Conservation (phyloP, 2,797 vertebrate genomes). For the Yasuhikotakia modesta region DNA sequence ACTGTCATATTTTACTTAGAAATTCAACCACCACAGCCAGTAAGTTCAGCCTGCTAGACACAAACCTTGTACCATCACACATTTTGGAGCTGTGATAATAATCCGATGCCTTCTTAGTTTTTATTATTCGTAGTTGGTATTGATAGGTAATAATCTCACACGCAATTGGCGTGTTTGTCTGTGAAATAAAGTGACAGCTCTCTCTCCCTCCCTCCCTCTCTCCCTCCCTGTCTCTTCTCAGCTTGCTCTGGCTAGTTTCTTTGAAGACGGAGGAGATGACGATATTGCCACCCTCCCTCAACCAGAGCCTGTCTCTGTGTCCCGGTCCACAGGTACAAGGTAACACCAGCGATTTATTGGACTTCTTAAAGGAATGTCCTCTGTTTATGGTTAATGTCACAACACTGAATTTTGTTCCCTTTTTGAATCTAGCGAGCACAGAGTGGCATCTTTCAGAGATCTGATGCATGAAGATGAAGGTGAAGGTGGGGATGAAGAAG, state of each 20-base stretch:
- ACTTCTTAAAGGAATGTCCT: not conserved
- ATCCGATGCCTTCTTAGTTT: not conserved
- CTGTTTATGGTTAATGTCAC: not conserved
- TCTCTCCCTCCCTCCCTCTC: no score
- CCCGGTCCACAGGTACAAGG: conserved; percentile 89
- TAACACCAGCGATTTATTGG: conserved; percentile 55
- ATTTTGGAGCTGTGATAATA: not conserved
- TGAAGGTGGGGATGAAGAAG: conserved; percentile 95
- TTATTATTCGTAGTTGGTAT: not conserved
- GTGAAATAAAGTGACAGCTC: not conserved
- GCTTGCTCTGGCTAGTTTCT: conserved; percentile 95
- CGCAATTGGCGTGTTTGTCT: no score
- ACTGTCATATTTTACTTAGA: not conserved
- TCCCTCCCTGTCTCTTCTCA: conserved; percentile 64
- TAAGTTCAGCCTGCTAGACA: conserved; percentile 3
- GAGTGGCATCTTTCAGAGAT: conserved; percentile 95
- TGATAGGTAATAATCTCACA: not conserved
- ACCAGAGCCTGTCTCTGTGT: conserved; percentile 83
- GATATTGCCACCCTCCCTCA: conserved; percentile 94
- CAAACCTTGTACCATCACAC: no score
- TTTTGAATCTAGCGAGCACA: conserved; percentile 75
- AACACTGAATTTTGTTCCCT: no score
- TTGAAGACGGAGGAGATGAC: conserved; percentile 94
- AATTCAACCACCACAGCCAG: not conserved
- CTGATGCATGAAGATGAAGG: conserved; percentile 94